Conservation (phyloP, 2,113 vertebrate species). For the Oplegnathus fasciatus region DNA sequence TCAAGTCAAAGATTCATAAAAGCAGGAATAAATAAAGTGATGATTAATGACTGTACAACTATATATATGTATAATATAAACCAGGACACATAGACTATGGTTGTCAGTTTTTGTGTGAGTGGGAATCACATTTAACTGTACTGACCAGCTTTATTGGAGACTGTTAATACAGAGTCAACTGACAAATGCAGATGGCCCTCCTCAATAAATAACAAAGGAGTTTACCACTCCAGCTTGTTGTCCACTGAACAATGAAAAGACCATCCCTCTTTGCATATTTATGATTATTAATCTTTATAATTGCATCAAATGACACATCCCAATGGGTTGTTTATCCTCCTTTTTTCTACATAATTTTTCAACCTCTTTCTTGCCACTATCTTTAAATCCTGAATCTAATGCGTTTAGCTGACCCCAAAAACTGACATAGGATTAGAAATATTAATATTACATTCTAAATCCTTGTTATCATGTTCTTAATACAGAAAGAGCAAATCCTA, state of each 20-base stretch:
- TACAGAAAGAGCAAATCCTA: slow-evolving; percentile 62
- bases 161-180: background rate
- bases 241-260: slow-evolving; percentile 43
- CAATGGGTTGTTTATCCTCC: slow-evolving; percentile 33
- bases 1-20: background rate
- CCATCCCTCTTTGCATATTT: slow-evolving; percentile 19
- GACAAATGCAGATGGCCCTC: background rate
- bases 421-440: slow-evolving; percentile 60
- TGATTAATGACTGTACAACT: background rate
- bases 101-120: background rate
- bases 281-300: slow-evolving; percentile 35
- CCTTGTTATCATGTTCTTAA: slow-evolving; percentile 59
- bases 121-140: background rate
- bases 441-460: slow-evolving; percentile 66
- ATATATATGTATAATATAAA: background rate
- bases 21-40: background rate
- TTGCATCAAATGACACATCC: slow-evolving; percentile 48
- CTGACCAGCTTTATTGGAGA: background rate
- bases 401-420: slow-evolving; percentile 39
- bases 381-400: slow-evolving; percentile 61
- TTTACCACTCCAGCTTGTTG: background rate
- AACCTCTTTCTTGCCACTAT: slow-evolving; percentile 47
- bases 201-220: slow-evolving; percentile 19
- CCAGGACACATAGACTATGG: background rate
- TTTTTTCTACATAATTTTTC: slow-evolving; percentile 48